Percentiles rank a stretch among this genome's conserved stretches.
These are phyloP conservation scores for Echinops telfairi DNA, from an alignment of 2,113 vertebrate genomes.

Conservation along the genomic window DNA sequence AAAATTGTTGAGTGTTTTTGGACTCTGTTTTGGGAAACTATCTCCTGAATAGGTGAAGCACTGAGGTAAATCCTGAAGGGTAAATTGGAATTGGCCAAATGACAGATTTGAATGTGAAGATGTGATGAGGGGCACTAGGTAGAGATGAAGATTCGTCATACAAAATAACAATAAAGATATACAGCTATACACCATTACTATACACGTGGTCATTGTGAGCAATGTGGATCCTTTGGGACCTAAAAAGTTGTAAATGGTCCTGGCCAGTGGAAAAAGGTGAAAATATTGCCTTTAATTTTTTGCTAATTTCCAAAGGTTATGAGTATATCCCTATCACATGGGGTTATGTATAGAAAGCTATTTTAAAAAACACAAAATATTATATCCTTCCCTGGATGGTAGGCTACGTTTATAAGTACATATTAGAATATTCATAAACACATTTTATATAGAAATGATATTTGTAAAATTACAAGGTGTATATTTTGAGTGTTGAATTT, in stretches of 20 bases:
- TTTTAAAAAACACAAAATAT: not conserved
- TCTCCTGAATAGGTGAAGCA: not conserved
- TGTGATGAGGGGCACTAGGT: no score
- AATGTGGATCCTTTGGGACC: not conserved
- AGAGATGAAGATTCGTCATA: not conserved
- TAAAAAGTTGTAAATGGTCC: not conserved
- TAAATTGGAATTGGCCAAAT: accelerated
- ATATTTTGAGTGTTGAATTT: not conserved
- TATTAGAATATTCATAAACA: not conserved
- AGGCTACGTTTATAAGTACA: not conserved
- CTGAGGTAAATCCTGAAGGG: not conserved
- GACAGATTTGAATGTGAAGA: not conserved
- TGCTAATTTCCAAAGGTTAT: not conserved
- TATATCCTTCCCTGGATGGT: not conserved
- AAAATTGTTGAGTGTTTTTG: no score
- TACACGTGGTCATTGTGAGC: not conserved
- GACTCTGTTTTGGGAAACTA: not conserved
- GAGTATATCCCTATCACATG: no score
- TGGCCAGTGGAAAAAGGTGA: not conserved
- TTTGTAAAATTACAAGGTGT: not conserved
- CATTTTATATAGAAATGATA: not conserved
- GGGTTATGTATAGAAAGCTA: not conserved
- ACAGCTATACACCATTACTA: not conserved
- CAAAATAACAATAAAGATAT: not conserved
- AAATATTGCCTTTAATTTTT: not conserved